Evolutionary conservation across 1,140 invertebrate genomes (phyloP), one percentile per base, ranked within the genome.

Genomic region (Chelonus insularis): DNA sequence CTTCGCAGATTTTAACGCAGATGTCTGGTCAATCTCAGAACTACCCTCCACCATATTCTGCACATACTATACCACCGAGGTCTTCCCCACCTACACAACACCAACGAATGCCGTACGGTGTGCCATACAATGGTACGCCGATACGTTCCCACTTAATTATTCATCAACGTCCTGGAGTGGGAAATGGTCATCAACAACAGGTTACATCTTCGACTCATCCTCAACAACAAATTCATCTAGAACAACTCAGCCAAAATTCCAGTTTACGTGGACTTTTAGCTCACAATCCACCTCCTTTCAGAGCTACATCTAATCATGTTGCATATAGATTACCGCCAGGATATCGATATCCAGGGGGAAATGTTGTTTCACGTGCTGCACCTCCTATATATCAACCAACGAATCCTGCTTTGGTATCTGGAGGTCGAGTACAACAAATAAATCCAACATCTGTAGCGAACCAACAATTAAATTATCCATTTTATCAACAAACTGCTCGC

Each of bases 171-270:
- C 73, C 73, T 14, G 63, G 68, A 11, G 51, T 75, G 36, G 68
- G 67, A 4, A 71, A 69, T 36, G 75, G 76, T 61, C 77, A 80
- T 58, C 80, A 82, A 45, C 75, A 77, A 58, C 72, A 80, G 71
- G 80, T 83, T 7, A 82, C 82, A 4, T 84, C 82, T 1, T 84
- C 82, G 1, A 84, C 82, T 0, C 84, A 80, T 75, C 84, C 84
- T 6, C 79, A 80, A 65, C 73, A 76, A 56, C 73, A 79, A 48
- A 73, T 73, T 32, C 77, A 78, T 4, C 69, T 77, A 16, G 78
- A 81, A 51, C 79, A 79, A 55, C 68, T 77, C 21, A 70, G 70
- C 18, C 79, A 78, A 56, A 79, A 77, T 34, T 66, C 78, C 0
- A 80, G 72, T 68, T 64, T 82, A 20, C 70, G 80, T 18, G 78